These are phyloP conservation scores for Oreochromis niloticus DNA, from an alignment of 2,113 vertebrate species.

Conservation along the genomic window DNA sequence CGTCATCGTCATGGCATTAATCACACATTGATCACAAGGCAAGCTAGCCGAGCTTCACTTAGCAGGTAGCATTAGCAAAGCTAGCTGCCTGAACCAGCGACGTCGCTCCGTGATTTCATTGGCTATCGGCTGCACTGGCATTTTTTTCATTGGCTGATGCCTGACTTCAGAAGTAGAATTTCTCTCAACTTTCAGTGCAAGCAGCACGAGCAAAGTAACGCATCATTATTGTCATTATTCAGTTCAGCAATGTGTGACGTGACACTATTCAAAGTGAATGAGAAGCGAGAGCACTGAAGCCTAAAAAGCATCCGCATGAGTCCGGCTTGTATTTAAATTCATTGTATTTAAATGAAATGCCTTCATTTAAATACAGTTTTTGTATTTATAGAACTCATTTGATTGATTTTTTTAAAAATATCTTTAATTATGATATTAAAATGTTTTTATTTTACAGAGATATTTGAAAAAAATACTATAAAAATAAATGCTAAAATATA, in stretches of 20 bases:
- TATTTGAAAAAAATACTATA: background rate
- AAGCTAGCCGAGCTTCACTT: background rate
- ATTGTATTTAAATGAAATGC: background rate
- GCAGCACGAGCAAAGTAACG: accelerated
- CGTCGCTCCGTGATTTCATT: background rate
- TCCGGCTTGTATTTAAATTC: background rate
- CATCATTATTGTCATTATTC: background rate
- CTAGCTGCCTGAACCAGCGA: background rate
- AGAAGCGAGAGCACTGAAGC: background rate
- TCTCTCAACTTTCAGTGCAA: background rate
- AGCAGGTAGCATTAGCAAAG: background rate
- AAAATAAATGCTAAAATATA: background rate
- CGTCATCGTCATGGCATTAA: background rate
- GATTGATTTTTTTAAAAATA: background rate
- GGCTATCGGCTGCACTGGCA: background rate
- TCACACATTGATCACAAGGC: background rate
- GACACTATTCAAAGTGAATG: background rate
- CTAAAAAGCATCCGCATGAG: background rate
- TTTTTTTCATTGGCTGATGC: background rate
- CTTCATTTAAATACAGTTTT: accelerated
- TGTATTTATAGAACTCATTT: background rate
- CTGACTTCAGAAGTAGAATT: background rate
- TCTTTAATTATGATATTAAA: accelerated
- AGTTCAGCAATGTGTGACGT: background rate
- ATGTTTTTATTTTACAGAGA: background rate